These are phyloP conservation scores for Chloroclystis v-ata DNA, from an alignment of 2,888 invertebrate genomes.

Conservation along the genomic window DNA sequence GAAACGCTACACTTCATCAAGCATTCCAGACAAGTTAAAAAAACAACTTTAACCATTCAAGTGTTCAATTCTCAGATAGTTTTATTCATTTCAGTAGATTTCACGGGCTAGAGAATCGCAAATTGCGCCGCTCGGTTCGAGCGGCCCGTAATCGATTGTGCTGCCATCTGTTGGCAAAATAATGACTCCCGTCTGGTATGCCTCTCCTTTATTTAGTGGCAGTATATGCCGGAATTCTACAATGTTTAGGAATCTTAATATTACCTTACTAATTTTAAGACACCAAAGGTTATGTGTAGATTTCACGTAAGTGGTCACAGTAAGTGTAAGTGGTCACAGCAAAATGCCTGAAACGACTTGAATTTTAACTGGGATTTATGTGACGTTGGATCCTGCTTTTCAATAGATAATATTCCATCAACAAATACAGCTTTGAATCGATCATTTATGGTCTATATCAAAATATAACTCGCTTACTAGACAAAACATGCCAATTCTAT, in stretches of 20 bases:
- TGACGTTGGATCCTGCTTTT: too few species aligned
- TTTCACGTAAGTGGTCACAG: too few species aligned
- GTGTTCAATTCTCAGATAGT: conserved; percentile 64
- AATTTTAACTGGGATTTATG: too few species aligned
- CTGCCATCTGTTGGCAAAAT: conserved; percentile 76
- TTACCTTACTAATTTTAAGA: not conserved
- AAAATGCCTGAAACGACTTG: too few species aligned
- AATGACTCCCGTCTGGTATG: conserved; percentile 71
- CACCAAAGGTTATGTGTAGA: too few species aligned
- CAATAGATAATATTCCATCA: too few species aligned
- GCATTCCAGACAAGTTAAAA: conserved; percentile 20
- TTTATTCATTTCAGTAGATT: conserved; percentile 76
- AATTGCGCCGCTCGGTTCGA: conserved; percentile 66
- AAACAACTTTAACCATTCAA: conserved; percentile 39
- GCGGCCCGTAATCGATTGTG: conserved; percentile 68
- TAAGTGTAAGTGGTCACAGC: too few species aligned
- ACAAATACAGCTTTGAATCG: too few species aligned
- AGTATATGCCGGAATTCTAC: conserved; percentile 37
- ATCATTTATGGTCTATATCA: too few species aligned
- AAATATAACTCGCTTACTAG: not conserved
- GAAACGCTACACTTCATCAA: conserved; percentile 3
- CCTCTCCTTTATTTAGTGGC: conserved; percentile 50
- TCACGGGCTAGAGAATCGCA: conserved; percentile 67
- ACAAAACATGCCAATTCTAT: conserved; percentile 1
- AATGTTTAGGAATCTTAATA: conserved; percentile 3